Percentiles rank a stretch among this genome's conserved stretches.
These are phyloP conservation scores for Drosophila rufa DNA, from an alignment of 1,140 invertebrate genomes.

Conservation along the genomic window DNA sequence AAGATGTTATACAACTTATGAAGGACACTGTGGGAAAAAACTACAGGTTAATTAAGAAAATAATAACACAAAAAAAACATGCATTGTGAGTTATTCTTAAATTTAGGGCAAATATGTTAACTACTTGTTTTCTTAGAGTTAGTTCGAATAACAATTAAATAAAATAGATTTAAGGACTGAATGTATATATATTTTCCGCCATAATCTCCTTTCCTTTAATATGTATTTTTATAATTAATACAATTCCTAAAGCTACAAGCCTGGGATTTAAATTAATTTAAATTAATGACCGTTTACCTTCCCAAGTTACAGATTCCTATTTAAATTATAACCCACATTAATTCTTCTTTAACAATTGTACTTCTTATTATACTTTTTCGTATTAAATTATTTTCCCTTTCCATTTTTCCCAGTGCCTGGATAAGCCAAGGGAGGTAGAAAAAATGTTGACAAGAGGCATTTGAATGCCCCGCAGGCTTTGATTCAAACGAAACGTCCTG, in stretches of 20 bases:
- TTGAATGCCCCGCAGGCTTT: constrained; percentile 61
- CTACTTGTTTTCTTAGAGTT: no score
- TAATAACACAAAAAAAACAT: not conserved
- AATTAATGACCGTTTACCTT: no score
- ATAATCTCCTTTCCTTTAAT: no score
- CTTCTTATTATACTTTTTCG: not conserved
- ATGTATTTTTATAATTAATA: no score
- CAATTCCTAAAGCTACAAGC: no score
- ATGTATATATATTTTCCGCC: no score
- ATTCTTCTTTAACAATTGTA: not conserved
- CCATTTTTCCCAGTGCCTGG: not conserved
- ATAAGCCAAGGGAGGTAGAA: constrained; percentile 21
- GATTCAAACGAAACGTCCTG: constrained; percentile 46
- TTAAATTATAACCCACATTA: not conserved
- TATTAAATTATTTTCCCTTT: no score
- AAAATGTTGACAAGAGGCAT: constrained; percentile 70
- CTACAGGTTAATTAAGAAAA: not conserved
- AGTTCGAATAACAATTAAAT: no score
- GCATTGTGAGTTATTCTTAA: no score
- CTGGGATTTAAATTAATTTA: no score
- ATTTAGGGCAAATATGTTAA: not conserved
- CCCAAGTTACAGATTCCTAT: not conserved
- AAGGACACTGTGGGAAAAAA: constrained; percentile 12
- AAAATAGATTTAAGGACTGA: no score
- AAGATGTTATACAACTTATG: constrained; percentile 28